These are phyloP conservation scores for Caprella mutica DNA, from an alignment of 2,888 invertebrate species.

Conservation along the genomic window DNA sequence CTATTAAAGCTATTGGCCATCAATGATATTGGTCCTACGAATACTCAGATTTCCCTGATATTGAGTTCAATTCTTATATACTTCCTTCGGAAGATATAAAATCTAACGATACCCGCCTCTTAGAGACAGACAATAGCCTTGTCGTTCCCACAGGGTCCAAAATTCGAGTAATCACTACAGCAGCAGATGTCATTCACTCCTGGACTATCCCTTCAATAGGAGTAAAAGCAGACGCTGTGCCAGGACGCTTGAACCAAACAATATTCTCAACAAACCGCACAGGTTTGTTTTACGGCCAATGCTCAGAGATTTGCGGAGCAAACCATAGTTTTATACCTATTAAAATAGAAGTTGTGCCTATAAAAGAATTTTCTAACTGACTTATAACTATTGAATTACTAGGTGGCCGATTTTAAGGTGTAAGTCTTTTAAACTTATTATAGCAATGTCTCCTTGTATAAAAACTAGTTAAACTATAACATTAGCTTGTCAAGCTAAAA, in stretches of 20 bases:
- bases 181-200: constrained; percentile 42
- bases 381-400: constrained; percentile 42
- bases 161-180: constrained; percentile 36
- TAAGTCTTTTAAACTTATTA: constrained; percentile 57
- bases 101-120: constrained; percentile 22
- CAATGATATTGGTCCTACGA: constrained; percentile 36
- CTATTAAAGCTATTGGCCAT: constrained; percentile 19
- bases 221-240: constrained; percentile 42
- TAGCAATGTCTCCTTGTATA: constrained; percentile 51
- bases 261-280: constrained; percentile 52
- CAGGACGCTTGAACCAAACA: constrained; percentile 43
- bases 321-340: constrained; percentile 72
- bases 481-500: constrained; percentile 58
- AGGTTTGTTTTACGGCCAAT: constrained; percentile 60
- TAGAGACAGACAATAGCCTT: constrained; percentile 34
- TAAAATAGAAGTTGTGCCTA: constrained; percentile 49
- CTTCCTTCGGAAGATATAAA: constrained; percentile 8
- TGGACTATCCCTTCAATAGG: constrained; percentile 41
- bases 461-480: constrained; percentile 48
- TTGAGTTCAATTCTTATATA: constrained; percentile 35
- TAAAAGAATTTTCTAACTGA: constrained; percentile 16
- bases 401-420: constrained; percentile 59
- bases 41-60: constrained; percentile 31
- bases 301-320: constrained; percentile 68
- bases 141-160: constrained; percentile 25